Conservation (phyloP, 1,140 invertebrate genomes). For the Drosophila dunni region DNA sequence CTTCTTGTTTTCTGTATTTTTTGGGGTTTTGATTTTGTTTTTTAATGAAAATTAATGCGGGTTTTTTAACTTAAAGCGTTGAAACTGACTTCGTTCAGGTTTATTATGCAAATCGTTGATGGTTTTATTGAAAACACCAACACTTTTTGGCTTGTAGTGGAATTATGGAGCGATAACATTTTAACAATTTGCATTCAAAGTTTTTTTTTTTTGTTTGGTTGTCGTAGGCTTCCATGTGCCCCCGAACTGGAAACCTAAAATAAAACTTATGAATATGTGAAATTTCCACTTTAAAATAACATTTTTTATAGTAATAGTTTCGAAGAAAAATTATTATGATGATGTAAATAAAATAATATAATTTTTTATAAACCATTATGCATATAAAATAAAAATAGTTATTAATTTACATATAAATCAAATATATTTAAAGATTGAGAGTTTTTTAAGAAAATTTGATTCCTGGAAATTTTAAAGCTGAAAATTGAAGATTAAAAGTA, state of each 20-base stretch:
- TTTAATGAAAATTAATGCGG: constrained; percentile 49
- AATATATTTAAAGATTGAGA: too few relatives aligned
- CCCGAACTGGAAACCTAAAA: not conserved
- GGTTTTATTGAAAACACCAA: constrained; percentile 45
- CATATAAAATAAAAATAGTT: too few relatives aligned
- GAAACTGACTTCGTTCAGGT: constrained; percentile 31
- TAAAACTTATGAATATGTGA: too few relatives aligned
- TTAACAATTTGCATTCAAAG: constrained; percentile 23
- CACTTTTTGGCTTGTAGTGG: constrained; percentile 29
- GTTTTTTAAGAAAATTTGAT: too few relatives aligned
- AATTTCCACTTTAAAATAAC: too few relatives aligned
- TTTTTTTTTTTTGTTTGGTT: not conserved
- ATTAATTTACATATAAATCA: too few relatives aligned
- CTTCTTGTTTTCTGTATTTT: constrained; percentile 1
- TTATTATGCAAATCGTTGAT: constrained; percentile 54
- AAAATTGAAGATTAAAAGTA: too few relatives aligned
- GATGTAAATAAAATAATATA: too few relatives aligned
- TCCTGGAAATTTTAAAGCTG: too few relatives aligned
- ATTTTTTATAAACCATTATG: too few relatives aligned
- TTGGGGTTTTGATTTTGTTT: constrained; percentile 14
- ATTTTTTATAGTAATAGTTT: too few relatives aligned
- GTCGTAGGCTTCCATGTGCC: constrained; percentile 8
- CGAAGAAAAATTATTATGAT: too few relatives aligned
- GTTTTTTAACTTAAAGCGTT: constrained; percentile 13
- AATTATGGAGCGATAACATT: constrained; percentile 44